Evolutionary conservation across 2,888 invertebrate species (phyloP), one percentile per base, ranked within the genome.

Genomic region (Cheilosia variabilis): DNA sequence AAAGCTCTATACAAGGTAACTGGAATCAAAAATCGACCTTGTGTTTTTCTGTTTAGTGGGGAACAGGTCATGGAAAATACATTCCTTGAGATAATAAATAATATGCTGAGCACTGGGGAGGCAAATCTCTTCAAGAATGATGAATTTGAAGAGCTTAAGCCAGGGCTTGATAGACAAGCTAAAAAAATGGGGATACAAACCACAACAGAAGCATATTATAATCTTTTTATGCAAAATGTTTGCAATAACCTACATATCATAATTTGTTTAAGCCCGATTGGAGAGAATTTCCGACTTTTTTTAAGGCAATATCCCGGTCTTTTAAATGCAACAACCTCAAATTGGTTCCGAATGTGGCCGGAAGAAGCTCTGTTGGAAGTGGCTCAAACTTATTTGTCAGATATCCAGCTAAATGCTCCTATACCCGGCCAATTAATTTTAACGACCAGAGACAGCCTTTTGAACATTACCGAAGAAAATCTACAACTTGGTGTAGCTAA

Each of bases 331-430:
- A 96, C 97, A 0, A 97, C 97, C 0, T 97, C 97, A 24, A 97
- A 98, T 92, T 98, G 97, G 97, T 97, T 97, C 93, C 94, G 95
- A 89, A 96, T 96, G 89, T 98, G 98, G 98, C 97, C 98, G 0
- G 94, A 95, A 80, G 96, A 97, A 90, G 97, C 98, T 43, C 93
- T 98, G 72, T 93, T 98, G n/a, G 97, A 97, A 93, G 97, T 98
- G 9, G 97, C 97, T 13, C 95, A 96, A 90, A 96, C 96, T 92
- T 97, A 96, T 91, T 93, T 98, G 47, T 93, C 93, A 31, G 95
- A 95, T 57, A 95, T 97, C 37, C 94, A 95, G 89, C 93, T 97
- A 79, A 93, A 95, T 45, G 94, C 94, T 65, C 95, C 95, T 4
- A 95, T 96, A 81, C 95, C 95, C 24, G 95, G 95, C 19, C 93